These are phyloP conservation scores for Danio aesculapii DNA, from an alignment of 2,797 vertebrate genomes.

Conservation along the genomic window DNA sequence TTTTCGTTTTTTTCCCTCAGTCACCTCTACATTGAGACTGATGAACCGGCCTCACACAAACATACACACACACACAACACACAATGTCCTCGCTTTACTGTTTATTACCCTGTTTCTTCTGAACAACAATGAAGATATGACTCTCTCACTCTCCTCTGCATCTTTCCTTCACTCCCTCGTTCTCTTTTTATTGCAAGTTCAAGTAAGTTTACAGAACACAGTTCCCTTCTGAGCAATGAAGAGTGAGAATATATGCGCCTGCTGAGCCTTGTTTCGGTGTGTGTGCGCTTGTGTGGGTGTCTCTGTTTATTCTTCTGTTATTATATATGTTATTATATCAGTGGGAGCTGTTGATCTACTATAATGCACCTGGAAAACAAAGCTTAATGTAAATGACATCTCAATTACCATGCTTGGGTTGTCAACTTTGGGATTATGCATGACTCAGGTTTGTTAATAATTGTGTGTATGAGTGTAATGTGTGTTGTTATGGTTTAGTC, in stretches of 20 bases:
- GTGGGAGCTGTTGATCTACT: not conserved
- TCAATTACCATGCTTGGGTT: not conserved
- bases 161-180: conserved; percentile 25
- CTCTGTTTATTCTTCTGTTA: conserved; percentile 62
- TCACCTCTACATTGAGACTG: conserved; percentile 2
- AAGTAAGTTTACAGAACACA: conserved; percentile 65
- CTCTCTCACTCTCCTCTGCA: conserved; percentile 35
- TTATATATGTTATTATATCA: conserved; percentile 67
- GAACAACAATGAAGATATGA: conserved; percentile 37
- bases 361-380: conserved; percentile 12
- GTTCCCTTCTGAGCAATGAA: conserved; percentile 65
- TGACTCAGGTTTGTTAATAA: conserved; percentile 1
- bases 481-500: not conserved
- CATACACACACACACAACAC: not conserved
- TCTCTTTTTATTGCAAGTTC: conserved; percentile 61
- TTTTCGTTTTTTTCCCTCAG: conserved; percentile 28
- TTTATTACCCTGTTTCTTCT: conserved; percentile 30
- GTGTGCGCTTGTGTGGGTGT: conserved; percentile 37
- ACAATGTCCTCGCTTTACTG: conserved; percentile 13
- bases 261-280: conserved; percentile 61
- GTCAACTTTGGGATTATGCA: conserved; percentile 4
- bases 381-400: not conserved
- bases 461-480: not conserved
- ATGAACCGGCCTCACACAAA: not conserved
- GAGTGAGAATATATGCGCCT: conserved; percentile 37